Evolutionary conservation across 2,113 vertebrate genomes (phyloP).

Genomic region (Mellivora capensis): DNA sequence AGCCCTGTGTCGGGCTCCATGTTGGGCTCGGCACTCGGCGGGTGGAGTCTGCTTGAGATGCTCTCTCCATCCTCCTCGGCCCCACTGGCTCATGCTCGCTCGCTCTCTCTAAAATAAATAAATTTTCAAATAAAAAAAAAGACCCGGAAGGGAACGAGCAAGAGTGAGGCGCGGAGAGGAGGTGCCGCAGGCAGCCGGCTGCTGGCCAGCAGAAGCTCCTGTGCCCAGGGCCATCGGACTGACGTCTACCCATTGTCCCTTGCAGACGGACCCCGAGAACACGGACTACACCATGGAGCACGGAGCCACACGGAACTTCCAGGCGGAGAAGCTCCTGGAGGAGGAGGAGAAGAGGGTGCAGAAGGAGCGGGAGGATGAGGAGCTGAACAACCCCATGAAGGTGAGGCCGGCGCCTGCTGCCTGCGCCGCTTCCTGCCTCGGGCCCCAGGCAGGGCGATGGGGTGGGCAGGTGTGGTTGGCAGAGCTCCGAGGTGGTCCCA

Average conservation of each 20-base stretch:
- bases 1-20: neutral
- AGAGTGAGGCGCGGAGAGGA: neutral
- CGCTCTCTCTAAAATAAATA: neutral
- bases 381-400: constrained; percentile 99
- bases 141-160: rapidly evolving
- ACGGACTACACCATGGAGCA: constrained; percentile 98
- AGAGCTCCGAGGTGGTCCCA: neutral
- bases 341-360: constrained; percentile 93
- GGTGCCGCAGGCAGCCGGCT: neutral
- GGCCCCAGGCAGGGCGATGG: neutral
- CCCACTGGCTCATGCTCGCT: neutral
- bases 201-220: neutral
- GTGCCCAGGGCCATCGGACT: rapidly evolving
- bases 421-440: neutral
- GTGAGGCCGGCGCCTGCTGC: constrained; percentile 51
- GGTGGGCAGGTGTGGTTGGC: too few relatives aligned
- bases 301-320: constrained; percentile 94
- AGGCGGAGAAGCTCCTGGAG: constrained; percentile 95
- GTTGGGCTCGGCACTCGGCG: neutral
- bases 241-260: rapidly evolving
- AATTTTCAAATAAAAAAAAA: neutral
- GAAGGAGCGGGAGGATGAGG: constrained; percentile 94
- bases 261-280: constrained; percentile 95
- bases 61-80: neutral
- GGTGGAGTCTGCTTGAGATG: neutral